phyloP scores from a whole-genome alignment of 2,113 vertebrate species.

The Engystomops pustulosus region DNA sequence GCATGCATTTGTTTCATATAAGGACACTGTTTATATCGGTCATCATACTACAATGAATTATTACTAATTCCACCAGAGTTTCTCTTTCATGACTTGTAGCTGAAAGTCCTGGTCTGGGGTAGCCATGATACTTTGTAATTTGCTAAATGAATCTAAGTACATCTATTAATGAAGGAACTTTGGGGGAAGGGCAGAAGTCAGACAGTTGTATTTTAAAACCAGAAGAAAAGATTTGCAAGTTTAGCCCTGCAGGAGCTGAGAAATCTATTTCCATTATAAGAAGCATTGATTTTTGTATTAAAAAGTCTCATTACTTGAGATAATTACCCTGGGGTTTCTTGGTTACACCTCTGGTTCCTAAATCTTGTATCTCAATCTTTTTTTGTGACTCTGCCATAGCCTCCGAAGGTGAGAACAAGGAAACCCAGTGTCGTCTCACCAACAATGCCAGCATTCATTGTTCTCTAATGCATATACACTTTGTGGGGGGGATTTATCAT shows the following conservation, averaged over 20 bases:
- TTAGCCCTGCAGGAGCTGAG: constrained; percentile 73
- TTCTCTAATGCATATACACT: background rate
- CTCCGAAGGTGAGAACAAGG: constrained; percentile 41
- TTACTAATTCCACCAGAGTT: too few species aligned
- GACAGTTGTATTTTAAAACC: constrained; percentile 60
- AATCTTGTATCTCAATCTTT: constrained; percentile 67
- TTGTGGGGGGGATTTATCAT: too few species aligned
- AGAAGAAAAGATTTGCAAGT: constrained; percentile 71
- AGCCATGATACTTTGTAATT: constrained; percentile 18
- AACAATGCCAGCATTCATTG: background rate
- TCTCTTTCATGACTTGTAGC: background rate
- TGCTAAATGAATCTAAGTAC: constrained; percentile 33
- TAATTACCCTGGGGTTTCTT: constrained; percentile 78
- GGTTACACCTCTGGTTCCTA: constrained; percentile 79
- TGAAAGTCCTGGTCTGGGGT: background rate
- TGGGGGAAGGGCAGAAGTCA: constrained; percentile 32
- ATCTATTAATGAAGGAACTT: constrained; percentile 26
- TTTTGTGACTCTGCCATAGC: constrained; percentile 34
- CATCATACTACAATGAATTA: too few species aligned
- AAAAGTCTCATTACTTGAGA: constrained; percentile 81
- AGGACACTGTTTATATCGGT: too few species aligned
- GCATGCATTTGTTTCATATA: too few species aligned
- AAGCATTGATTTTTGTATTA: constrained; percentile 82
- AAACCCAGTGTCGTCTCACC: background rate
- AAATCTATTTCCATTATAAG: constrained; percentile 83